Evolutionary conservation across 2,113 vertebrate species (phyloP).

Genomic region (Erythrocebus patas): DNA sequence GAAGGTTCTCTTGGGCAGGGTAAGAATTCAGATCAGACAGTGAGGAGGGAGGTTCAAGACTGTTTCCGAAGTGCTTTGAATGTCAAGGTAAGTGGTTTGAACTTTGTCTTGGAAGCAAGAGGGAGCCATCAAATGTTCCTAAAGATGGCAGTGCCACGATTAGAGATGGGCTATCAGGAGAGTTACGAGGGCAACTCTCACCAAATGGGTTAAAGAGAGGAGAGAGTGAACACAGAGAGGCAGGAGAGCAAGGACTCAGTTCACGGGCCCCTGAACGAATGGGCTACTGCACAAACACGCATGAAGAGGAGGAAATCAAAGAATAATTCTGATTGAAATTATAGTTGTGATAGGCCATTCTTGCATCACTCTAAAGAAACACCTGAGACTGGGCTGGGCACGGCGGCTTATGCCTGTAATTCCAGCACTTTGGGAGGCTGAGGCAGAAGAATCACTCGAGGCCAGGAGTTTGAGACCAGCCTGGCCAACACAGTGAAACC

Average conservation of each 20-base stretch:
- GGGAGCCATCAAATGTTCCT: neutral
- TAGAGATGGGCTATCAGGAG: neutral
- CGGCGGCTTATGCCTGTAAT: too few species aligned
- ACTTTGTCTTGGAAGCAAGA: neutral
- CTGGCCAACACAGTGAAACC: too few species aligned
- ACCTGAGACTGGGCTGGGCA: too few species aligned
- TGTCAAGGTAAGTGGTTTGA: too few species aligned
- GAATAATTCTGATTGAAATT: fast-evolving
- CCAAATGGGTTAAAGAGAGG: neutral
- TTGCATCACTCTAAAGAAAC: too few species aligned
- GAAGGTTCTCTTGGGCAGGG: fast-evolving
- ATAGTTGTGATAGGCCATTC: too few species aligned
- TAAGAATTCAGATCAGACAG: fast-evolving
- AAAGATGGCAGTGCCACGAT: fast-evolving
- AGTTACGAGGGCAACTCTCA: neutral
- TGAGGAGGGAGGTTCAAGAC: neutral
- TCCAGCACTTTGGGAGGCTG: too few species aligned
- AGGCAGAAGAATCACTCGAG: too few species aligned
- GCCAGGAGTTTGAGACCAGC: too few species aligned
- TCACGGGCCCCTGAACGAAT: neutral
- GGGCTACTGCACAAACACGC: fast-evolving
- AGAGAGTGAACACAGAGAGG: fast-evolving
- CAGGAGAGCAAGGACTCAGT: fast-evolving
- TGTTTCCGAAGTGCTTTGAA: neutral
- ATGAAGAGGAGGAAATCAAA: neutral